A percentile compares a stretch with the other conserved stretches of the same genome.
Conservation (phyloP, 2,888 invertebrate genomes). For the Bruchidius siliquastri region DNA sequence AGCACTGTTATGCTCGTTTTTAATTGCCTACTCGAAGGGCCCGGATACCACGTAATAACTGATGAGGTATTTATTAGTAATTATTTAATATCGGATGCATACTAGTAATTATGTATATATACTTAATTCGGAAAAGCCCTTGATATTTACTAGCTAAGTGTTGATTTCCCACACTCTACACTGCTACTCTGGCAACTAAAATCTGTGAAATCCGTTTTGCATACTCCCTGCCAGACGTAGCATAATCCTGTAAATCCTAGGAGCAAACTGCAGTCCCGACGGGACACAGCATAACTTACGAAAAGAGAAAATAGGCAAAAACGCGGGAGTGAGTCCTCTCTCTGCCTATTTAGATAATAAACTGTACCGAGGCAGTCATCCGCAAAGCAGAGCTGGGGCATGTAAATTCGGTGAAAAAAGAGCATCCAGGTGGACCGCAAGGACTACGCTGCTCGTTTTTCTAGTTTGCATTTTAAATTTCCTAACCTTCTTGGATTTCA, state of each 20-base stretch:
- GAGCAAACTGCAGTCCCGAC: not conserved
- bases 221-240: not conserved
- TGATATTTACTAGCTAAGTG: not conserved
- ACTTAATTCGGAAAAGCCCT: not conserved
- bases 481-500: too few relatives aligned
- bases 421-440: not conserved
- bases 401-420: not conserved
- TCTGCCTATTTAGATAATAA: not conserved
- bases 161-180: too few relatives aligned
- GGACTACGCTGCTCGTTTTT: not conserved
- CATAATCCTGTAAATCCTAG: not conserved
- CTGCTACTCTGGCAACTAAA: not conserved
- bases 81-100: too few relatives aligned
- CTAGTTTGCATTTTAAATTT: not conserved
- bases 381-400: not conserved
- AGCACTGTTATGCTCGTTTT: too few relatives aligned
- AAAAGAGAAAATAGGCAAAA: not conserved
- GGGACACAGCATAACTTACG: not conserved
- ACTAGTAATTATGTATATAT: too few relatives aligned
- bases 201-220: not conserved
- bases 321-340: not conserved
- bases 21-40: too few relatives aligned
- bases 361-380: not conserved
- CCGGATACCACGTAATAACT: too few relatives aligned
- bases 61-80: too few relatives aligned